Evolutionary conservation across 2,888 invertebrate species (phyloP).

Genomic region (Amorpha juglandis): DNA sequence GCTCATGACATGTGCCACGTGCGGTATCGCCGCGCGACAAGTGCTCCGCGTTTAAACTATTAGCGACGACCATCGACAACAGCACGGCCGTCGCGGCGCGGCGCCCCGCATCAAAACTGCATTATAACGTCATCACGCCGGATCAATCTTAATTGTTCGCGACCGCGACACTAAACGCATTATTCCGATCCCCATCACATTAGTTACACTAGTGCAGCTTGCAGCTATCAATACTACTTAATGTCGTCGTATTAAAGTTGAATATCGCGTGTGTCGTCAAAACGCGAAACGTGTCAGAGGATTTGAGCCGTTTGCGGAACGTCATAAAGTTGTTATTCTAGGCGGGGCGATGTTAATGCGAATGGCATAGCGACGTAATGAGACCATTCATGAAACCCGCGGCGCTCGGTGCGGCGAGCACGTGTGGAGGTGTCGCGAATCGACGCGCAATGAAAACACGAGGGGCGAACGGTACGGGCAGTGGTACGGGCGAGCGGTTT

Average conservation of each 20-base stretch:
- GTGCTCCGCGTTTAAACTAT: conserved; percentile 41
- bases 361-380: conserved; percentile 57
- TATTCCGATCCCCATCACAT: conserved; percentile 41
- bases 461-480: neutral
- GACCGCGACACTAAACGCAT: conserved; percentile 54
- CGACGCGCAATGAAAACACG: conserved; percentile 37
- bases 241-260: neutral
- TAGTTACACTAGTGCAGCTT: conserved; percentile 23
- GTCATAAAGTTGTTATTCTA: conserved; percentile 29
- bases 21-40: conserved; percentile 27
- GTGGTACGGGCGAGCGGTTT: neutral
- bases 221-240: neutral
- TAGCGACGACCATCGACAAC: conserved; percentile 38
- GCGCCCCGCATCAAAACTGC: conserved; percentile 59
- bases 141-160: conserved; percentile 69
- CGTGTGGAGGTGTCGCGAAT: conserved; percentile 60
- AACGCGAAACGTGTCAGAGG: conserved; percentile 1
- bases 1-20: conserved; percentile 29
- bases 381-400: conserved; percentile 48
- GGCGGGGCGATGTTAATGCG: conserved; percentile 47
- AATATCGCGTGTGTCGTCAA: neutral
- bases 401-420: conserved; percentile 43
- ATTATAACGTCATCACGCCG: conserved; percentile 74
- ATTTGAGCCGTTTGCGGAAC: conserved; percentile 23
- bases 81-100: conserved; percentile 42